Evolutionary conservation across 2,888 invertebrate species (phyloP), one percentile per base, ranked within the genome.

Genomic region (Onthophagus sagittarius): DNA sequence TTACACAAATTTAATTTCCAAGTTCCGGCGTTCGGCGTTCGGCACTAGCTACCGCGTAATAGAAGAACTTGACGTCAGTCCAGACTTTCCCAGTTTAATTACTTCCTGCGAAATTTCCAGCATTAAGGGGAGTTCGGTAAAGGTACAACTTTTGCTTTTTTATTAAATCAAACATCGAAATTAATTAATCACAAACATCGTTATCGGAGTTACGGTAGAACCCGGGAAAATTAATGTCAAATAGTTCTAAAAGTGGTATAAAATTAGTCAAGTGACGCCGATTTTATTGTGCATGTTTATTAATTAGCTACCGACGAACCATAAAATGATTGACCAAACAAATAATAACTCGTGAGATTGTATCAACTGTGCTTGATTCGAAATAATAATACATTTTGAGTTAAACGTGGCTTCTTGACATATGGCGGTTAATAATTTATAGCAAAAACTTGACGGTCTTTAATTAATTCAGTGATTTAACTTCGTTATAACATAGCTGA

Each of bases 1-100:
- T 67, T 67, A 31, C 67, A 67, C 67, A 67, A 67, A 67, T 67
- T 67, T 67, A 67, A 67, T 67, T 67, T 67, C 67, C n/a, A 67
- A 67, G 67, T 67, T 67, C 67, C 39, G 39, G 39, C 39, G 39
- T 9, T 31, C 39, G 39, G 39, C 39, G 39, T 9, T 53, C 39
- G 39, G 39, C 11, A 53, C 39, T 53, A 53, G 39, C 39, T 53
- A 53, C 39, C 39, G 11, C 23, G 39, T 53, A 53, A 53, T 53
- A 53, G 39, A 53, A 53, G 39, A 53, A 53, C 39, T 53, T 11
- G 39, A 53, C 39, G 39, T 53, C 39, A 53, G 39, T 53, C 39
- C 39, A 53, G 39, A 53, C 39, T 53, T 53, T 53, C 39, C 9
- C 39, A 53, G 39, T 53, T 53, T 53, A 53, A 53, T 53, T 53